These are phyloP conservation scores for Syrmaticus mikado DNA, from an alignment of 2,113 vertebrate genomes.

Conservation along the genomic window DNA sequence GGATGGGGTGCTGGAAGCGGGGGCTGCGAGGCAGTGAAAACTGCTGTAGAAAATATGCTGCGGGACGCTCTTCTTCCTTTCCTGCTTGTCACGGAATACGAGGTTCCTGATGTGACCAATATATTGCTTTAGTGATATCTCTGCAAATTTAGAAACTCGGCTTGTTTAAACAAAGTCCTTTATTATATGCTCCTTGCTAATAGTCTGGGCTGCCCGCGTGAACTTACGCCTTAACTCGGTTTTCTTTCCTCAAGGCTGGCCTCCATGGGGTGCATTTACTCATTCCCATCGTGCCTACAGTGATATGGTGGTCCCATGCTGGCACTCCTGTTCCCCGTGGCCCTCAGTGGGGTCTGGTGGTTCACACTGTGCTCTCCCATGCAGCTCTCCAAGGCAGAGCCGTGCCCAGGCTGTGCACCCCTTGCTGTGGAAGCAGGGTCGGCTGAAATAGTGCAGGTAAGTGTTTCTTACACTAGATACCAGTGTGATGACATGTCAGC, in stretches of 20 bases:
- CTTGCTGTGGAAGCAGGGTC: too few species aligned
- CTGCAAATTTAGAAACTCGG: background rate
- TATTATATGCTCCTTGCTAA: background rate
- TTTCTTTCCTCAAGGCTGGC: background rate
- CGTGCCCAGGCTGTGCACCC: background rate
- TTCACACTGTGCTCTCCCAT: background rate
- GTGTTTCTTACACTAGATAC: rapidly evolving
- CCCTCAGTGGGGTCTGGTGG: background rate
- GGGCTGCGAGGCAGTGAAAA: background rate
- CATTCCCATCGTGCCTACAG: rapidly evolving
- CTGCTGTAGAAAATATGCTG: background rate
- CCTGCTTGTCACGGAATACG: rapidly evolving
- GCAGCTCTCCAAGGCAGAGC: background rate
- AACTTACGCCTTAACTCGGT: background rate
- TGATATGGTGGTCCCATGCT: background rate
- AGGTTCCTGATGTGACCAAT: rapidly evolving
- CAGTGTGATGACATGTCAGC: background rate
- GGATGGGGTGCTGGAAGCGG: background rate
- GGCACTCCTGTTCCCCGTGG: background rate
- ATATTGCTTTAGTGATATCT: rapidly evolving
- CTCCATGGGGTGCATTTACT: rapidly evolving
- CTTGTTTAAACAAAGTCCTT: background rate
- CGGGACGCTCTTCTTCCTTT: background rate
- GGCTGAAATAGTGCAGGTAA: background rate
- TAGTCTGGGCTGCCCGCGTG: rapidly evolving